phyloP scores from a whole-genome alignment of 2,797 vertebrate species.

The Phoebastria nigripes region DNA sequence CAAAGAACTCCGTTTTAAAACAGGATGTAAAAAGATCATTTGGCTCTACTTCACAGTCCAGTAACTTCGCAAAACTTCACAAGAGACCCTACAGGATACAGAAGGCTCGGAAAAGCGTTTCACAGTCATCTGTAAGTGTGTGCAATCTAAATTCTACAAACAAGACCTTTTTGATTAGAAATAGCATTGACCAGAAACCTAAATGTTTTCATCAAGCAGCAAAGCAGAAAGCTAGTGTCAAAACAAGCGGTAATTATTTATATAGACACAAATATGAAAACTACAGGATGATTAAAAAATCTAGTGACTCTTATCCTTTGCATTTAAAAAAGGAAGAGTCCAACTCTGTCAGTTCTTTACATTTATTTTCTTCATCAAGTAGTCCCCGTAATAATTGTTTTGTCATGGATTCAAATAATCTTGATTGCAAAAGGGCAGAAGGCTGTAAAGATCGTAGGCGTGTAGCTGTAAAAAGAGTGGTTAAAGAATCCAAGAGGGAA shows the following conservation, averaged over 20 bases:
- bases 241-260: slow-evolving; percentile 78
- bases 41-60: slow-evolving; percentile 73
- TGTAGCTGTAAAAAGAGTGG: slow-evolving; percentile 77
- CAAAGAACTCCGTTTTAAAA: slow-evolving; percentile 83
- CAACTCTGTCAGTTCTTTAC: slow-evolving; percentile 73
- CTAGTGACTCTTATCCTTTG: slow-evolving; percentile 76
- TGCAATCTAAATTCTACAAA: slow-evolving; percentile 85
- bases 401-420: slow-evolving; percentile 74
- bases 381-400: slow-evolving; percentile 79
- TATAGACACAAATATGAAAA: slow-evolving; percentile 77
- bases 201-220: slow-evolving; percentile 79
- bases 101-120: slow-evolving; percentile 81
- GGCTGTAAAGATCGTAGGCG: slow-evolving; percentile 73
- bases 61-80: slow-evolving; percentile 80
- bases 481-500: slow-evolving; percentile 75
- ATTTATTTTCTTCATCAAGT: slow-evolving; percentile 76
- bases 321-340: slow-evolving; percentile 81
- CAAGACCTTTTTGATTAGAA: slow-evolving; percentile 77
- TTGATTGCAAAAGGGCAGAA: slow-evolving; percentile 70
- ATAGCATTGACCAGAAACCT: slow-evolving; percentile 81
- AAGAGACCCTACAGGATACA: slow-evolving; percentile 84
- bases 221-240: slow-evolving; percentile 82
- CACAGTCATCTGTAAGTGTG: slow-evolving; percentile 77
- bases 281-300: slow-evolving; percentile 76
- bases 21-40: slow-evolving; percentile 78